Percentiles rank a stretch among this genome's conserved stretches.
These are phyloP conservation scores for Rhinoraja longicauda DNA, from an alignment of 2,797 vertebrate genomes.

Conservation along the genomic window DNA sequence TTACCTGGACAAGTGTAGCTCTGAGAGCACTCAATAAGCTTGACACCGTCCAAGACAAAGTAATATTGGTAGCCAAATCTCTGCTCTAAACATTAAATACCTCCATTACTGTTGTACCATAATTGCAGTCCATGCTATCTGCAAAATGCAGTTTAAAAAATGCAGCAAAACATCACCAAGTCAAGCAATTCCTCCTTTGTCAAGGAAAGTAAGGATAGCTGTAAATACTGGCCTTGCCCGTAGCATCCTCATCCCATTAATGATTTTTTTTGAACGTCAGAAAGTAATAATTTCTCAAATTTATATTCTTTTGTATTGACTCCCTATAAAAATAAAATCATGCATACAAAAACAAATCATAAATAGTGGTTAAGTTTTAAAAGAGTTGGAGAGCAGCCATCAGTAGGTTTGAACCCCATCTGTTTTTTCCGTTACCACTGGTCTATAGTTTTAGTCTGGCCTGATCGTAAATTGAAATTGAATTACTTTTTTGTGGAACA, in stretches of 20 bases:
- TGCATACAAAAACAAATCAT: not conserved
- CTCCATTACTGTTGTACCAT: too few species aligned
- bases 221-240: too few species aligned
- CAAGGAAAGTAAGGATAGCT: not conserved
- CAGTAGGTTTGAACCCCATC: not conserved
- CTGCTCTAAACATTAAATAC: too few species aligned
- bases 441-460: not conserved
- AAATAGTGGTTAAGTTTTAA: not conserved
- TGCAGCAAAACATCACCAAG: too few species aligned
- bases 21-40: too few species aligned
- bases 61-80: too few species aligned
- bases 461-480: not conserved
- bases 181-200: too few species aligned
- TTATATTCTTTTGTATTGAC: not conserved
- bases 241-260: not conserved
- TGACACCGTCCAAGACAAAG: too few species aligned
- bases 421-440: not conserved
- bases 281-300: not conserved
- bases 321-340: not conserved
- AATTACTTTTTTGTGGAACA: not conserved
- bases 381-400: not conserved
- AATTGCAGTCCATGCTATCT: too few species aligned
- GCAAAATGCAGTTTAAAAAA: too few species aligned
- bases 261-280: not conserved
- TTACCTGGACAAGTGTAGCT: too few species aligned